Base-by-base conservation (phyloP, 1,140 invertebrate species). In the Pygmarrhopalites habei region DNA sequence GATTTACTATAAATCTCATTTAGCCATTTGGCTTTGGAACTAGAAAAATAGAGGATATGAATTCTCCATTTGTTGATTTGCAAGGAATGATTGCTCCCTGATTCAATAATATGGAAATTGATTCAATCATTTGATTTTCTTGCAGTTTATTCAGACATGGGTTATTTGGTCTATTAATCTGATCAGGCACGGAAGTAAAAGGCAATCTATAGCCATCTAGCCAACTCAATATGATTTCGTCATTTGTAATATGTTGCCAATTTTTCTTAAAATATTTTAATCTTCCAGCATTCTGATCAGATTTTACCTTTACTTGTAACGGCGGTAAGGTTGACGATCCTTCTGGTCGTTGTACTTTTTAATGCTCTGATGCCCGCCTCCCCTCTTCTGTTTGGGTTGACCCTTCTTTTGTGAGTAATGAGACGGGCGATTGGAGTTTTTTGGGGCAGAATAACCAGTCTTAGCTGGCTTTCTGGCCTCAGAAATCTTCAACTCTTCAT, bases 31-130 rank as follows among this genome's bases (percentile, higher is more conserved):
- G 19, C 32, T 67, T 67, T 58, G 60, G 28, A 2, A 60, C 59
- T 17, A 46, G 21, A 44, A 64, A 64, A 59, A 64, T 44, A 1
- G 62, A 7, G 28, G 62, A 64, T 15, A 64, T 53, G n/a, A 64
- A 60, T 30, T 64, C 29, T 14, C 35, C 25, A 2, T 25, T 1
- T 0, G 21, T 1, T 19, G 14, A 3, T 5, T 47, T 14, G 5
- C 21, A n/a, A 19, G 30, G 2, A 23, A 1, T 1, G 7, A 65
- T 49, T 1, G 59, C 32, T 3, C 30, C 30, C 17, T 25, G 35
- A 7, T 1, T 2, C 21, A 60, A 14, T 19, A 60, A 14, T 0
- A 35, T n/a, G 0, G 19, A 10, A 28, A 60, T 52, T 17, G 46
- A 5, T n/a, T 17, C n/a, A 1, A 10, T 15, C 12, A 30, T 7